A percentile compares a stretch with the other conserved stretches of the same genome.
Conservation (phyloP, 2,888 invertebrate genomes). For the Cybosia mesomella region DNA sequence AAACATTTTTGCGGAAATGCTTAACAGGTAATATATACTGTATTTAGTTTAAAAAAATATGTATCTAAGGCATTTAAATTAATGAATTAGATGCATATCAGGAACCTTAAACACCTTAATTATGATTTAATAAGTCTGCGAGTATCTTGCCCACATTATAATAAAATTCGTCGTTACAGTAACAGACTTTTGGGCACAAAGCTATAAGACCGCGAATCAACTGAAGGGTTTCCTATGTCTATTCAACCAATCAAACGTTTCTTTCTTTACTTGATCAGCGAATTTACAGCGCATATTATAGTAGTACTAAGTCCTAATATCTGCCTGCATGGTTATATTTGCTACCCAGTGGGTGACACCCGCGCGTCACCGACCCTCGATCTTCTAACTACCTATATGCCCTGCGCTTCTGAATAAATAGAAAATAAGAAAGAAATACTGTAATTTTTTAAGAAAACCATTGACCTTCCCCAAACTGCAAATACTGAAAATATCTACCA, state of each 20-base stretch:
- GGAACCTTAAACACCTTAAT: not conserved
- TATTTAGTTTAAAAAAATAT: slow-evolving; percentile 24
- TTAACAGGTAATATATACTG: slow-evolving; percentile 16
- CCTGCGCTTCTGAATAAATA: too few relatives aligned
- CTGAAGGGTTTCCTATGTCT: not conserved
- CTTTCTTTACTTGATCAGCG: not conserved
- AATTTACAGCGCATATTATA: too few relatives aligned
- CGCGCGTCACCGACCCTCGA: too few relatives aligned
- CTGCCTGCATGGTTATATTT: too few relatives aligned
- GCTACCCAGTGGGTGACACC: too few relatives aligned
- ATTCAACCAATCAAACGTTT: not conserved
- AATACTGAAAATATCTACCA: too few relatives aligned
- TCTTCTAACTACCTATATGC: too few relatives aligned
- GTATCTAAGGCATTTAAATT: slow-evolving; percentile 12
- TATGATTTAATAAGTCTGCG: not conserved
- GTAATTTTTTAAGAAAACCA: too few relatives aligned
- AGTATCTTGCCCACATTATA: not conserved
- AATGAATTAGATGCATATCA: slow-evolving; percentile 6
- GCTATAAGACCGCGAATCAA: not conserved
- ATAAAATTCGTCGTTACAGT: not conserved
- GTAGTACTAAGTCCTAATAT: too few relatives aligned
- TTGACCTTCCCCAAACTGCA: too few relatives aligned
- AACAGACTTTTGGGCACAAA: not conserved
- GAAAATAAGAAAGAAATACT: too few relatives aligned
- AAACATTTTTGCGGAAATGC: slow-evolving; percentile 52